phyloP scores from a whole-genome alignment of 2,797 vertebrate genomes.

The Chaunax sp. region DNA sequence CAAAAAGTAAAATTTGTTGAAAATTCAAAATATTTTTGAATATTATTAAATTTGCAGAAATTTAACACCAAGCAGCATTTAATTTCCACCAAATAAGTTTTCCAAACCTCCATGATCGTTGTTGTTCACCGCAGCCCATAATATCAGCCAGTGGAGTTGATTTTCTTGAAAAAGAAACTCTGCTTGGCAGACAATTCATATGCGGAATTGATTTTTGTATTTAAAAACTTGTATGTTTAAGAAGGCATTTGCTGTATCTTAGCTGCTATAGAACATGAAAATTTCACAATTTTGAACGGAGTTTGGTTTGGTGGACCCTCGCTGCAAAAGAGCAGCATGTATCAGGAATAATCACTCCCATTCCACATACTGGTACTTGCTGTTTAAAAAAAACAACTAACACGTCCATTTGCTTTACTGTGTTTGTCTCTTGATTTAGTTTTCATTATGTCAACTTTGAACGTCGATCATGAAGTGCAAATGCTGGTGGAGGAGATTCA shows the following conservation, averaged over 20 bases:
- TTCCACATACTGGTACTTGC: too few relatives aligned
- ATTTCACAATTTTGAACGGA: background rate
- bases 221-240: too few relatives aligned
- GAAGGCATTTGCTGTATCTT: background rate
- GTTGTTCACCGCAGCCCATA: too few relatives aligned
- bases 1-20: too few relatives aligned
- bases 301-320: background rate
- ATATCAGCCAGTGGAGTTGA: too few relatives aligned
- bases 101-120: too few relatives aligned
- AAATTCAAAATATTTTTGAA: too few relatives aligned
- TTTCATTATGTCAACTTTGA: conserved; percentile 83
- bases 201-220: background rate
- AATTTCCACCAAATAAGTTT: background rate
- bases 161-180: too few relatives aligned
- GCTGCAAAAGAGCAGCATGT: background rate
- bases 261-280: background rate
- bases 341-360: too few relatives aligned
- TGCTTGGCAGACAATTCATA: too few relatives aligned
- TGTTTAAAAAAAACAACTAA: background rate
- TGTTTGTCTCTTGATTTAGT: conserved; percentile 10
- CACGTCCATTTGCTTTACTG: background rate
- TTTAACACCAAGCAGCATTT: background rate
- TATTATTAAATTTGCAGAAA: conserved; percentile 1
- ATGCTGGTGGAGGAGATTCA: conserved; percentile 92
- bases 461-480: conserved; percentile 89